A percentile compares a stretch with the other conserved stretches of the same genome.
Conservation (phyloP, 2,888 invertebrate species). For the Mantis religiosa region DNA sequence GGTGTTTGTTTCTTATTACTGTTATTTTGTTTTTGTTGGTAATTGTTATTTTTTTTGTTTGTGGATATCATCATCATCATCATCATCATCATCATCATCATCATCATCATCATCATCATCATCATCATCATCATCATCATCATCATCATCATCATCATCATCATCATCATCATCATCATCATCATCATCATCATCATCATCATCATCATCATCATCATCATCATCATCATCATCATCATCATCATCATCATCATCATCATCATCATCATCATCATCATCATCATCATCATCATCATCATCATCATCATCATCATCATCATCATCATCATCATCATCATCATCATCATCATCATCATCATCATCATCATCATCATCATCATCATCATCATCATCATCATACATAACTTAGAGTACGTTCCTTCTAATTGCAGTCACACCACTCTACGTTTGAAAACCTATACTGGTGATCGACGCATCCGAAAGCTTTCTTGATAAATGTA, state of each 20-base stretch:
- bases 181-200: conserved; percentile 5
- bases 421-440: too few relatives aligned
- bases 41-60: not conserved
- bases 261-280: conserved; percentile 7
- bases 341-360: conserved; percentile 7
- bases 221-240: conserved; percentile 7
- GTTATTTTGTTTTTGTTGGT: too few relatives aligned
- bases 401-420: too few relatives aligned
- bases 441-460: too few relatives aligned
- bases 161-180: conserved; percentile 7
- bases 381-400: not conserved
- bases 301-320: not conserved
- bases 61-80: not conserved
- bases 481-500: too few relatives aligned
- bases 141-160: conserved; percentile 7
- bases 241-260: conserved; percentile 7
- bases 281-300: conserved; percentile 5
- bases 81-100: conserved; percentile 7
- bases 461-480: too few relatives aligned
- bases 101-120: conserved; percentile 7
- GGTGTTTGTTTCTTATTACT: too few relatives aligned
- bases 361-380: conserved; percentile 7
- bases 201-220: conserved; percentile 7
- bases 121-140: conserved; percentile 7
- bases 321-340: conserved; percentile 7